Percentiles rank a stretch among this genome's conserved stretches.
Conservation (phyloP, 2,113 vertebrate species). For the Psammodynastes pulverulentus region DNA sequence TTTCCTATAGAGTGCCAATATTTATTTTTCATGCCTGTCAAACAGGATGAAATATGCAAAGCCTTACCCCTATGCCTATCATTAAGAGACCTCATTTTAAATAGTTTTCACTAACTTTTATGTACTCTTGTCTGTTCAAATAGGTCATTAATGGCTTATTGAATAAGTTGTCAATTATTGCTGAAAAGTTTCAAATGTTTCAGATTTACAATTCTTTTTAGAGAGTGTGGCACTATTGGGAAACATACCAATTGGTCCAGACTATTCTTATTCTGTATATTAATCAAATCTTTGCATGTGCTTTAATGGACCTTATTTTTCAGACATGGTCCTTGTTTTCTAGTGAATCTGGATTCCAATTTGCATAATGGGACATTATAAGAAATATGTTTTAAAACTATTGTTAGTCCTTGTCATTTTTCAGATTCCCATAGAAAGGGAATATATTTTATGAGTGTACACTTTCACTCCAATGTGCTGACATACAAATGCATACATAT, state of each 20-base stretch:
- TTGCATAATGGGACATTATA: background rate
- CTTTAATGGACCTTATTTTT: background rate
- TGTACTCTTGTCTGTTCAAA: background rate
- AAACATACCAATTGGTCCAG: background rate
- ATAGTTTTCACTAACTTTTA: background rate
- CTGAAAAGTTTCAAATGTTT: background rate
- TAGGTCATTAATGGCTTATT: background rate
- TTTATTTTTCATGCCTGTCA: background rate
- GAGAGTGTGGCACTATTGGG: no score
- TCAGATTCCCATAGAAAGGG: background rate
- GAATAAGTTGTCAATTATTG: background rate
- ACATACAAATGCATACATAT: background rate
- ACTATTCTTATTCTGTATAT: background rate
- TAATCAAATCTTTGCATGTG: background rate
- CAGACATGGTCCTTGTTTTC: background rate
- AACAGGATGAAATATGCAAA: no score
- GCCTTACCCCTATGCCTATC: no score
- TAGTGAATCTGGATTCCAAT: background rate
- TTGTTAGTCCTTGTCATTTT: background rate
- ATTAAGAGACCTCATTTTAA: background rate
- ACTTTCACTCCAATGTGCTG: background rate
- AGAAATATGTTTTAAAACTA: background rate
- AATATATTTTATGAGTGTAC: background rate
- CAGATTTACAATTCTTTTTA: background rate
- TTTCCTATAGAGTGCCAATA: background rate